Conservation (phyloP, 1,140 invertebrate genomes). For the Mercenaria mercenaria region DNA sequence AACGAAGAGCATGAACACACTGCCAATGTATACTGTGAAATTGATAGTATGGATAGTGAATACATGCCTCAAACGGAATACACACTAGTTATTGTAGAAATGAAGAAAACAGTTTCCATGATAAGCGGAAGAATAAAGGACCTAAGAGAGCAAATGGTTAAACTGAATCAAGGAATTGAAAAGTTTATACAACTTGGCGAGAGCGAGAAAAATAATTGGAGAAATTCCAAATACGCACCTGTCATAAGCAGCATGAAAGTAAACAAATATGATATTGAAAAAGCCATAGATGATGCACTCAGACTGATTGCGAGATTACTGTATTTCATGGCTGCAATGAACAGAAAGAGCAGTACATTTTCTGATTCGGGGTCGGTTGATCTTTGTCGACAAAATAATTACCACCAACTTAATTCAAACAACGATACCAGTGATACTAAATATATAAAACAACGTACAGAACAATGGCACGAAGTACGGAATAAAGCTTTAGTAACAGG, state of each 20-base stretch:
- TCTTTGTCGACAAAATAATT: no score
- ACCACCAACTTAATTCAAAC: no score
- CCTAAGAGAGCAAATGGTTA: background rate
- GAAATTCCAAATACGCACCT: background rate
- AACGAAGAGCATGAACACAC: background rate
- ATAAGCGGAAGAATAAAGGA: background rate
- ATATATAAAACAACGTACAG: no score
- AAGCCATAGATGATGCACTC: slow-evolving; percentile 3
- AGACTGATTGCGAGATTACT: background rate
- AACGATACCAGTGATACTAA: no score
- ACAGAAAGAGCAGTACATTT: no score
- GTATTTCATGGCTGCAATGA: background rate
- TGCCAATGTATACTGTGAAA: background rate
- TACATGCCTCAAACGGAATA: background rate
- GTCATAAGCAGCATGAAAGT: slow-evolving; percentile 28
- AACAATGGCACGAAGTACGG: no score
- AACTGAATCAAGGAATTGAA: background rate
- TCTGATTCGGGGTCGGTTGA: background rate
- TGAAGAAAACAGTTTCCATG: background rate
- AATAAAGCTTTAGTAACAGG: no score
- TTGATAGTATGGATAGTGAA: background rate
- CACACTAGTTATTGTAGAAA: background rate
- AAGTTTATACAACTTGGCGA: background rate
- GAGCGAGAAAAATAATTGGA: background rate
- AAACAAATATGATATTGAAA: background rate